Evolutionary conservation across 2,888 invertebrate species (phyloP).

Genomic region (Camponotus fellah): DNA sequence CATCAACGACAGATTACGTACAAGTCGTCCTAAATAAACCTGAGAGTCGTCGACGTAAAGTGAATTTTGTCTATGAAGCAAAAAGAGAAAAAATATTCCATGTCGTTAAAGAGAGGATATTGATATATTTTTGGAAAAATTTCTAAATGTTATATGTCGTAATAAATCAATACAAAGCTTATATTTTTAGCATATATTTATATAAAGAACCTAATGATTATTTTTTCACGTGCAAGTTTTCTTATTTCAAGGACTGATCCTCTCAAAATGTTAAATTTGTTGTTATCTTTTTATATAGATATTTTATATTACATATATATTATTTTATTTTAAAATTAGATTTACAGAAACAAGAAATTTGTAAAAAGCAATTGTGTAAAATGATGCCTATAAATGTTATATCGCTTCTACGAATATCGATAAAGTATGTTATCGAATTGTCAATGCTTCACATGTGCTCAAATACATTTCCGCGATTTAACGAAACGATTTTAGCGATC

Average conservation of each 20-base stretch:
- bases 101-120: neutral
- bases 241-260: neutral
- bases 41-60: conserved; percentile 15
- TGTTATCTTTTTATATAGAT: neutral
- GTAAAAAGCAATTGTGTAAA: neutral
- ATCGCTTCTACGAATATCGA: conserved; percentile 21
- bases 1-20: conserved; percentile 73
- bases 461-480: conserved; percentile 25
- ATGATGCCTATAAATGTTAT: neutral
- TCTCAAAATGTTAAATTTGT: neutral
- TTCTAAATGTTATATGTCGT: neutral
- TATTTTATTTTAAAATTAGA: neutral
- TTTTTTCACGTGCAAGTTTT: neutral
- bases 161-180: neutral
- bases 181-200: neutral
- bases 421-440: conserved; percentile 28
- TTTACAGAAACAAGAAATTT: neutral
- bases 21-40: conserved; percentile 61
- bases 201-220: too few relatives aligned
- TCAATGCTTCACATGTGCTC: conserved; percentile 25
- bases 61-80: conserved; percentile 23
- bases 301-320: neutral
- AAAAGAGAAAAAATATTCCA: conserved; percentile 44
- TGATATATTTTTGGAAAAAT: neutral
- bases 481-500: conserved; percentile 45